Conservation (phyloP, 2,888 invertebrate species). For the Acronicta aceris region DNA sequence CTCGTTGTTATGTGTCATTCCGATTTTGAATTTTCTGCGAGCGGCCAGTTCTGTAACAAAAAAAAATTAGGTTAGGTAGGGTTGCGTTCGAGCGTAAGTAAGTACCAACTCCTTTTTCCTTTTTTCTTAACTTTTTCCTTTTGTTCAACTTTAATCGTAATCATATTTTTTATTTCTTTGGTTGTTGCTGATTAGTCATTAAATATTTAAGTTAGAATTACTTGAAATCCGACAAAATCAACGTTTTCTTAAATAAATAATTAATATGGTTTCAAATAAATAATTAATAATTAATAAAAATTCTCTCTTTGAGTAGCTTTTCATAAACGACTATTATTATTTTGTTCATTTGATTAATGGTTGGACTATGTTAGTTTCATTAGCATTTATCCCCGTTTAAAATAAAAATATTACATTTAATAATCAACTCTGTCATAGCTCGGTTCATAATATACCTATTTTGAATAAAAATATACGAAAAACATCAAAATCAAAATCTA, state of each 20-base stretch:
- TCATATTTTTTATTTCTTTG: conserved; percentile 19
- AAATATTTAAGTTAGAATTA: conserved; percentile 17
- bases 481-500: conserved; percentile 12
- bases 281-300: no score
- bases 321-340: no score
- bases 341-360: no score
- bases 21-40: conserved; percentile 47
- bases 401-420: no score
- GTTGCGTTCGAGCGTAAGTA: conserved; percentile 32
- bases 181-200: conserved; percentile 17
- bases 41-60: conserved; percentile 70
- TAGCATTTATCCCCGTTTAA: no score
- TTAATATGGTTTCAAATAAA: no score
- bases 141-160: conserved; percentile 33
- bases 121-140: conserved; percentile 38
- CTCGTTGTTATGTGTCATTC: conserved; percentile 40
- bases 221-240: no score
- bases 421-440: no score
- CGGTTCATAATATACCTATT: neutral
- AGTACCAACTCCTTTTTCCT: conserved; percentile 28
- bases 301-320: neutral
- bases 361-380: no score
- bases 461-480: conserved; percentile 6
- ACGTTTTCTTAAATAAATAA: no score
- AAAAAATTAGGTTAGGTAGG: conserved; percentile 44